phyloP scores from a whole-genome alignment of 2,888 invertebrate species.

The Ellobium chinense region DNA sequence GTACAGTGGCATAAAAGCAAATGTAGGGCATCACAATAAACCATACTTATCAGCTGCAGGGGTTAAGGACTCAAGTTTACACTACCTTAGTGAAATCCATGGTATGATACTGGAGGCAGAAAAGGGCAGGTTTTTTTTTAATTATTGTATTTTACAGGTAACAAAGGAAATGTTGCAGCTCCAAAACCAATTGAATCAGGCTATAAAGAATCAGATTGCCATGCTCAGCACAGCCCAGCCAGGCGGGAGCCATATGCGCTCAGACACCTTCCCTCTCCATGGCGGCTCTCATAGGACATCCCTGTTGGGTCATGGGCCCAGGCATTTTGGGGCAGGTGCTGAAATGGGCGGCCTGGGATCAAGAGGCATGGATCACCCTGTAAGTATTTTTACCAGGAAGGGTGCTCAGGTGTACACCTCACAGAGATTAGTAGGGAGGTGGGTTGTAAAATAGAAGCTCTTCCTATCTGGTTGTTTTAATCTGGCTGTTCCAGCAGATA shows the following conservation, averaged over 20 bases:
- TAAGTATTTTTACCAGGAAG: no score
- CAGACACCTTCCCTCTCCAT: slow-evolving; percentile 9
- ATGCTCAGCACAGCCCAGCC: slow-evolving; percentile 43
- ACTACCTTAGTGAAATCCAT: no score
- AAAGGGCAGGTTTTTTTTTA: background rate
- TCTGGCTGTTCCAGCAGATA: no score
- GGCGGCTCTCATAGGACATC: slow-evolving; percentile 26
- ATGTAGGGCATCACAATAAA: no score
- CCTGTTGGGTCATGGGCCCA: slow-evolving; percentile 33
- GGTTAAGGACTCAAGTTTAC: no score
- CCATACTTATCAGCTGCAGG: no score
- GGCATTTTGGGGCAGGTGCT: slow-evolving; percentile 27
- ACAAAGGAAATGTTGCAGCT: slow-evolving; percentile 46
- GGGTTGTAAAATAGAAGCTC: no score
- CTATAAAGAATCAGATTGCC: slow-evolving; percentile 46
- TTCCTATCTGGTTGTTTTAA: no score
- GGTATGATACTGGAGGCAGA: no score
- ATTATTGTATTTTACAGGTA: slow-evolving; percentile 18
- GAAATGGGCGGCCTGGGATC: background rate
- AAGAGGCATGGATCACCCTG: slow-evolving; percentile 32
- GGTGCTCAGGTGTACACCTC: no score
- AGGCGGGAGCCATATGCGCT: background rate
- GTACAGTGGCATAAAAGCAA: no score
- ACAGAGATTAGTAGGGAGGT: no score
- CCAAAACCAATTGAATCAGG: slow-evolving; percentile 44